phyloP scores from a whole-genome alignment of 2,888 invertebrate genomes.

The Mactromeris polynyma region DNA sequence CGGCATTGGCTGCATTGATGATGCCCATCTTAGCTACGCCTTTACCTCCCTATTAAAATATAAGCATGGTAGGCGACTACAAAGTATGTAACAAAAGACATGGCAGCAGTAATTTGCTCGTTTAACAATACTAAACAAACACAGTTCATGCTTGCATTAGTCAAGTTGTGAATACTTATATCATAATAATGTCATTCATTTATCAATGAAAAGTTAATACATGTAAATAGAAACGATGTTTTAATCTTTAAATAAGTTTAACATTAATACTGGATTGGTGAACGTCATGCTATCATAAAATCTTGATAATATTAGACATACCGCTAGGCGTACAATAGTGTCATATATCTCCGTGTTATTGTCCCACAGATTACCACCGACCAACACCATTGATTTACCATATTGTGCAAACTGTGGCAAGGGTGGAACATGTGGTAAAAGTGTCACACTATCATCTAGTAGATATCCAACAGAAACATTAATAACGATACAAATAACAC shows the following conservation, averaged over 20 bases:
- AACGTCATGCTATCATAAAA: too few relatives aligned
- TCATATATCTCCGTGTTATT: conserved; percentile 73
- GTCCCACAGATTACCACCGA: conserved; percentile 71
- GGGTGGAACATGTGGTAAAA: conserved; percentile 28
- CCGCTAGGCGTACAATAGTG: conserved; percentile 71
- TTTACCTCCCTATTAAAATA: conserved; percentile 67
- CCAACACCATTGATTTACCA: conserved; percentile 72
- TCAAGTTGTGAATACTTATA: too few relatives aligned
- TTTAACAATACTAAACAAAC: too few relatives aligned
- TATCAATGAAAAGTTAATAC: too few relatives aligned
- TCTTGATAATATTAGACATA: conserved; percentile 41
- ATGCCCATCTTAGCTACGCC: conserved; percentile 76
- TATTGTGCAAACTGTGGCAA: conserved; percentile 63
- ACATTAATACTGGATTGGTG: too few relatives aligned
- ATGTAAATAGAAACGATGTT: too few relatives aligned
- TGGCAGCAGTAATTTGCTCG: too few relatives aligned
- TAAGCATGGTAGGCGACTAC: too few relatives aligned
- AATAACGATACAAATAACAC: not conserved
- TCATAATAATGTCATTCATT: too few relatives aligned
- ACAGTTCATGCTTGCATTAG: too few relatives aligned
- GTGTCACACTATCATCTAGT: conserved; percentile 33
- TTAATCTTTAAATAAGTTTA: too few relatives aligned
- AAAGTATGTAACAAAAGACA: too few relatives aligned
- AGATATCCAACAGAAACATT: not conserved
- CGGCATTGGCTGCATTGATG: conserved; percentile 72